Percentiles rank a stretch among this genome's conserved stretches.
These are phyloP conservation scores for Dolichotis patagonum DNA, from an alignment of 2,113 vertebrate species.

Conservation along the genomic window DNA sequence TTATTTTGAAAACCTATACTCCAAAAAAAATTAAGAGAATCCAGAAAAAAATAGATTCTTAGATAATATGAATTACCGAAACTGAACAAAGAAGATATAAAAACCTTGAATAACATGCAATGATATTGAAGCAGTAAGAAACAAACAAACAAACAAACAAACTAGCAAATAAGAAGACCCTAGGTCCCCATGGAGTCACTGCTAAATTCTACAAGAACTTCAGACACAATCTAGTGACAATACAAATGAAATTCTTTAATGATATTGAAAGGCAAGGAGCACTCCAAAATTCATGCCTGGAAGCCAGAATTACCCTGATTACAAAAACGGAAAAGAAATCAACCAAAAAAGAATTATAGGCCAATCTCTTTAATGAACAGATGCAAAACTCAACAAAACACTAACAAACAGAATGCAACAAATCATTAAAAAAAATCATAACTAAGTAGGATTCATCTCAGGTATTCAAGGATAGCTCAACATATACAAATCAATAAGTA, in stretches of 20 bases:
- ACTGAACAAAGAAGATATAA: background rate
- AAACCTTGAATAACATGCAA: background rate
- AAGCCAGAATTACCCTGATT: background rate
- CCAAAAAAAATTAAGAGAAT: too few species aligned
- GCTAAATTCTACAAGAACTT: background rate
- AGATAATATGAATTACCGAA: background rate
- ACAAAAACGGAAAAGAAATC: background rate
- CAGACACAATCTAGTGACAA: background rate
- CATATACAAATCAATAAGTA: too few species aligned
- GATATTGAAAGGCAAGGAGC: background rate
- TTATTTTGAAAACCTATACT: background rate
- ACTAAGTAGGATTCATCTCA: background rate
- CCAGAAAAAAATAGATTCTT: background rate
- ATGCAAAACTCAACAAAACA: background rate
- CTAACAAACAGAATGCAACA: background rate
- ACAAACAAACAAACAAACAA: background rate
- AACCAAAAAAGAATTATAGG: background rate
- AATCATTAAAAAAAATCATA: background rate
- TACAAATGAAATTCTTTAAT: background rate
- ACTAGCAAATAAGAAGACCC: background rate
- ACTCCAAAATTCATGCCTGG: background rate
- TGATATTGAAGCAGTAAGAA: background rate
- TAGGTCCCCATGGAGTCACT: background rate
- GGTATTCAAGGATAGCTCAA: background rate
- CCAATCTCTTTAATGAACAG: background rate